Evolutionary conservation across 1,140 invertebrate species (phyloP).

Genomic region (Drosophila nasuta): DNA sequence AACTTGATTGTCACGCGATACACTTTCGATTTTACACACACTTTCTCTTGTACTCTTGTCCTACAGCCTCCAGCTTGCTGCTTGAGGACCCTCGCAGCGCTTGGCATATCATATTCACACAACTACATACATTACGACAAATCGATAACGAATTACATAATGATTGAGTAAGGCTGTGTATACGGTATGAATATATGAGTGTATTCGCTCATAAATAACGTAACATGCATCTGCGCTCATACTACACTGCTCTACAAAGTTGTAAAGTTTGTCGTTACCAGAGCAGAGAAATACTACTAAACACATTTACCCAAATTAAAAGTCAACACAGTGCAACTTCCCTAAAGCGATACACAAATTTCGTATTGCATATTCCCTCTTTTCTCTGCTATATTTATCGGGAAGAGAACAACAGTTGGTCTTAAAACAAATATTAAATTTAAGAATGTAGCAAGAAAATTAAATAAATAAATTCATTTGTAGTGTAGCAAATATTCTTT

Average conservation of each 20-base stretch:
- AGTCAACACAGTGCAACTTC: no score
- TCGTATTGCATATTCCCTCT: no score
- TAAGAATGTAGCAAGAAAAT: neutral
- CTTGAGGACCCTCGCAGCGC: neutral
- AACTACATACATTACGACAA: constrained; percentile 6
- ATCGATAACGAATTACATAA: constrained; percentile 14
- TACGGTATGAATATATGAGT: neutral
- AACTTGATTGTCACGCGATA: neutral
- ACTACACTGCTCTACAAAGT: constrained; percentile 15
- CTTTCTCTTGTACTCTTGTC: constrained; percentile 1
- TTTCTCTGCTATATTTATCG: no score
- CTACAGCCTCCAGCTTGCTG: neutral
- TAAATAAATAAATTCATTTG: neutral
- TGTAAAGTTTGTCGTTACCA: neutral
- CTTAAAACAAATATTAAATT: no score
- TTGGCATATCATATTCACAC: neutral
- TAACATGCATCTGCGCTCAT: constrained; percentile 10
- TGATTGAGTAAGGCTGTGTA: constrained; percentile 12
- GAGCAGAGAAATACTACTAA: neutral
- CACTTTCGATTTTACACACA: neutral
- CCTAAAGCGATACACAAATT: neutral
- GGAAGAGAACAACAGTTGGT: no score
- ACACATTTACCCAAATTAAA: neutral
- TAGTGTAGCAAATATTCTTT: no score
- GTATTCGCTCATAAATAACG: constrained; percentile 7